These are phyloP conservation scores for Mimumesa dahlbomi DNA, from an alignment of 2,888 invertebrate species.

Conservation along the genomic window DNA sequence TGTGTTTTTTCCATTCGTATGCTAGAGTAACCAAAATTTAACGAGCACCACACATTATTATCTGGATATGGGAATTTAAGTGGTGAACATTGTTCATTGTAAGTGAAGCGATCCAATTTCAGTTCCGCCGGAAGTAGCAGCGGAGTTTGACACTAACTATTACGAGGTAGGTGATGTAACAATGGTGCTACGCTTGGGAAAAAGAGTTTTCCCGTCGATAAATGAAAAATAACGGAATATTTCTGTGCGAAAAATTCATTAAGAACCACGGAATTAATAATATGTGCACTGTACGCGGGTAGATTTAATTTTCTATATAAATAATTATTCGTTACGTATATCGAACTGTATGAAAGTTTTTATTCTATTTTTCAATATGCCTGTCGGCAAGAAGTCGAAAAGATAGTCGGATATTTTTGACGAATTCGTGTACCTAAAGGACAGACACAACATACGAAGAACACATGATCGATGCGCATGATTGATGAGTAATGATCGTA, in stretches of 20 bases:
- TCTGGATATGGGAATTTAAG: slow-evolving; percentile 41
- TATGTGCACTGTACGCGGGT: not conserved
- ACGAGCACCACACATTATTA: slow-evolving; percentile 14
- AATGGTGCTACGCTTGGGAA: slow-evolving; percentile 43
- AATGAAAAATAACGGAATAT: not conserved
- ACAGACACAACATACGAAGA: slow-evolving; percentile 62
- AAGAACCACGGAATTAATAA: not conserved
- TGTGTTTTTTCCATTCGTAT: slow-evolving; percentile 4
- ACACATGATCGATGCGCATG: slow-evolving; percentile 62
- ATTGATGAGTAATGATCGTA: slow-evolving; percentile 63
- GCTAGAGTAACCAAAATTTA: slow-evolving; percentile 21
- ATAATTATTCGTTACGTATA: not conserved
- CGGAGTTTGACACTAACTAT: slow-evolving; percentile 42
- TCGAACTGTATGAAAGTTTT: not conserved
- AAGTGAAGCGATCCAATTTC: slow-evolving; percentile 52
- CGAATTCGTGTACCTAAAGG: slow-evolving; percentile 52
- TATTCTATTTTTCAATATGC: not conserved
- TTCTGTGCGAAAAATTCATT: too few relatives aligned
- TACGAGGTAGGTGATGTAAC: slow-evolving; percentile 36
- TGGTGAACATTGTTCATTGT: slow-evolving; percentile 21
- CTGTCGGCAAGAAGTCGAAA: not conserved
- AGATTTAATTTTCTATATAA: not conserved
- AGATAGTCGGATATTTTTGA: slow-evolving; percentile 45
- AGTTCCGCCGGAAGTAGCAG: slow-evolving; percentile 59
- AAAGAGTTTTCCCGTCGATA: slow-evolving; percentile 7